phyloP scores from a whole-genome alignment of 2,797 vertebrate species.

The Macropodus opercularis region DNA sequence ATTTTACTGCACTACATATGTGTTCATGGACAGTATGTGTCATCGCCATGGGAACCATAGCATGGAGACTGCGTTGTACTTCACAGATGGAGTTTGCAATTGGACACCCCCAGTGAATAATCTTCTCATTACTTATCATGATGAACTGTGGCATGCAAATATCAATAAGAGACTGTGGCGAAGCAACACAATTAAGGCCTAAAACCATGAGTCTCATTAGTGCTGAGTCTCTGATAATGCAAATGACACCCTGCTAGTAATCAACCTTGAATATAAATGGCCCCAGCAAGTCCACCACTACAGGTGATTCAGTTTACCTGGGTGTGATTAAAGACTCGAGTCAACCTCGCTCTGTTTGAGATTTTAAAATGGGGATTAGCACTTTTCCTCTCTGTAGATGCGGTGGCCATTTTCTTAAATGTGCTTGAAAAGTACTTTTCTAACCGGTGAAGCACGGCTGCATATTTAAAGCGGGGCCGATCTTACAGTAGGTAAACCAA shows the following conservation, averaged over 20 bases:
- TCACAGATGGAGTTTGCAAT: constrained; percentile 79
- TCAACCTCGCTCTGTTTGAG: constrained; percentile 51
- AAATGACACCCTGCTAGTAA: constrained; percentile 79
- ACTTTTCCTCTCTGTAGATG: constrained; percentile 5
- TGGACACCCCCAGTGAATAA: constrained; percentile 83
- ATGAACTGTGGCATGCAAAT: constrained; percentile 85
- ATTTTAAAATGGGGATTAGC: constrained; percentile 38
- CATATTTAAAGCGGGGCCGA: too few relatives aligned
- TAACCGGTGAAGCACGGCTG: background rate
- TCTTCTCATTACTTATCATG: constrained; percentile 87
- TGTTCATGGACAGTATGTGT: constrained; percentile 21
- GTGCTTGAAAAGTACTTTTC: background rate
- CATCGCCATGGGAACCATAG: constrained; percentile 41
- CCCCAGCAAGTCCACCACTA: constrained; percentile 62
- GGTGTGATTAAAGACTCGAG: constrained; percentile 59
- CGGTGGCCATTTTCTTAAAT: constrained; percentile 9
- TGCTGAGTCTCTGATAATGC: constrained; percentile 83
- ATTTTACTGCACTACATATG: constrained; percentile 19
- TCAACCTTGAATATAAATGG: constrained; percentile 83
- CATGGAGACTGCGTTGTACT: constrained; percentile 56
- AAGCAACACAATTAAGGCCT: constrained; percentile 85
- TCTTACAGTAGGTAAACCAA: too few relatives aligned
- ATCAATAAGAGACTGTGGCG: constrained; percentile 84
- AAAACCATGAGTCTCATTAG: constrained; percentile 84
- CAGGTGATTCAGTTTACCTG: constrained; percentile 71